Evolutionary conservation across 2,113 vertebrate genomes (phyloP).

Genomic region (Amia ocellicauda): DNA sequence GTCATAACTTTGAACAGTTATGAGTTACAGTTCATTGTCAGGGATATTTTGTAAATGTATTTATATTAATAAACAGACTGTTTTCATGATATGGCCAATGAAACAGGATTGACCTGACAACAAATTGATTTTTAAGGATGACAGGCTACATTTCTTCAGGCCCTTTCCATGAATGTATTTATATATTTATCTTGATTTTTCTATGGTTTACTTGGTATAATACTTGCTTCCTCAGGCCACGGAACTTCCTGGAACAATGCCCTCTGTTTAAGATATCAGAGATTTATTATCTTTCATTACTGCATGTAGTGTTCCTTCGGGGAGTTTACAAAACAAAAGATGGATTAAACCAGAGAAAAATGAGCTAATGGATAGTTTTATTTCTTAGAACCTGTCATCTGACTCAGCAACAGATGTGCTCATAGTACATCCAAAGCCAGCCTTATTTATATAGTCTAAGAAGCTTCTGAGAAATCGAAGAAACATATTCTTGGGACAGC

Average conservation of each 20-base stretch:
- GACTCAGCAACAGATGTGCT: neutral
- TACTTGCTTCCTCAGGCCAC: neutral
- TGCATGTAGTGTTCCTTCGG: neutral
- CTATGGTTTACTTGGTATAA: neutral
- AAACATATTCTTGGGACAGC: neutral
- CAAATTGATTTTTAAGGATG: conserved; percentile 17
- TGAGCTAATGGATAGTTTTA: neutral
- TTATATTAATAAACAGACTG: too few species aligned
- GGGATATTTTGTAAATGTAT: too few species aligned
- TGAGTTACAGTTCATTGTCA: too few species aligned
- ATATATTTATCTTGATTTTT: neutral
- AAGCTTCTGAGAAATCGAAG: too few species aligned
- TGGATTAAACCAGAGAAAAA: conserved; percentile 49
- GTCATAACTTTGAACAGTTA: too few species aligned
- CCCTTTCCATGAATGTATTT: neutral
- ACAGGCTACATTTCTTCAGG: neutral
- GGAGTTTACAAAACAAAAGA: conserved; percentile 58
- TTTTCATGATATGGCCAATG: too few species aligned
- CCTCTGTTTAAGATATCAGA: conserved; percentile 1
- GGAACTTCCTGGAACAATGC: conserved; percentile 1
- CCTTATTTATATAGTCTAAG: neutral
- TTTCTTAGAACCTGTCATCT: conserved; percentile 33
- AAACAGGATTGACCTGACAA: too few species aligned
- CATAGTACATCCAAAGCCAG: neutral
- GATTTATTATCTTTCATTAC: conserved; percentile 8